phyloP scores from a whole-genome alignment of 2,113 vertebrate species.

The Candoia aspera region DNA sequence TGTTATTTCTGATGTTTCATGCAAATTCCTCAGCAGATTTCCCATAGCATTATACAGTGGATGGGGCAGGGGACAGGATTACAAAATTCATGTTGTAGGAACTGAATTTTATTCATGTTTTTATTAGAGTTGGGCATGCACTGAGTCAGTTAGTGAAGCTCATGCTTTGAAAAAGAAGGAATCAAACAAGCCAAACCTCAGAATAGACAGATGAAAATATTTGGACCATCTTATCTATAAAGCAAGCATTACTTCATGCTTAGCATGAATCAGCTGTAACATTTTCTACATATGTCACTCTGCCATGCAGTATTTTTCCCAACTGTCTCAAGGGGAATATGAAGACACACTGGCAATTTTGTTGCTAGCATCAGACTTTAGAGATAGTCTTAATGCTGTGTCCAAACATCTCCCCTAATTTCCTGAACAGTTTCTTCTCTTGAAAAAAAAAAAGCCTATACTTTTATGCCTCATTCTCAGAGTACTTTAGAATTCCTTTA shows the following conservation, averaged over 20 bases:
- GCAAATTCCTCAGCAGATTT: conserved; percentile 47
- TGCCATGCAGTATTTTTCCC: background rate
- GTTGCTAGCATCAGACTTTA: background rate
- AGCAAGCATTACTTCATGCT: conserved; percentile 25
- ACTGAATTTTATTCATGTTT: conserved; percentile 56
- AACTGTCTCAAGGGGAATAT: background rate
- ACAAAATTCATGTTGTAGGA: conserved; percentile 48
- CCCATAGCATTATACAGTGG: conserved; percentile 37
- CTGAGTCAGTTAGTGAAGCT: conserved; percentile 55
- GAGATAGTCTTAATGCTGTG: background rate
- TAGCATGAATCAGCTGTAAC: conserved; percentile 17
- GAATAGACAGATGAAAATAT: background rate
- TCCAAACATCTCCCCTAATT: background rate
- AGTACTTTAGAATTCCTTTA: background rate
- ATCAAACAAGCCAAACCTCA: conserved; percentile 11
- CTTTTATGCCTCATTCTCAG: background rate
- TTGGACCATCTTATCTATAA: conserved; percentile 33
- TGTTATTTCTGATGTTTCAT: conserved; percentile 41
- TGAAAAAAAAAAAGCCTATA: background rate
- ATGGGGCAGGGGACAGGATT: conserved; percentile 47
- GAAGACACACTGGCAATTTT: background rate
- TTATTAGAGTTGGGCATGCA: conserved; percentile 59
- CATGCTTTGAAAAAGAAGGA: conserved; percentile 7
- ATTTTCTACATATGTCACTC: background rate
- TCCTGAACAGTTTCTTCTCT: background rate